Evolutionary conservation across 2,113 vertebrate species (phyloP), one percentile per base, ranked within the genome.

Genomic region (Cervus canadensis): DNA sequence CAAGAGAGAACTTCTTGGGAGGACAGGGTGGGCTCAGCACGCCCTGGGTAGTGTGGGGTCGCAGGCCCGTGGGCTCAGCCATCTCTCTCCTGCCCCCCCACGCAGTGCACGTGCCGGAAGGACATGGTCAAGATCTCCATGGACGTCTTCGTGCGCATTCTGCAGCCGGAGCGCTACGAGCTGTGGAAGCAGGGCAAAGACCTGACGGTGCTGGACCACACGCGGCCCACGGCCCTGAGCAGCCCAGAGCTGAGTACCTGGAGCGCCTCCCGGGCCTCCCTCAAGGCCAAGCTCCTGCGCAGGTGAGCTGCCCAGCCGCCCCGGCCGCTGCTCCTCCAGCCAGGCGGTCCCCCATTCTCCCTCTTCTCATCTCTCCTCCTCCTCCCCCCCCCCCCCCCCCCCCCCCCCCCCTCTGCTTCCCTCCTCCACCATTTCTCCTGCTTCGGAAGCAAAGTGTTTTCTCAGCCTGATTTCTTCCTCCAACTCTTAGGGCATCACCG

Each of bases 111-210:
- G 0, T 99, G 99, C 97, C 99, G 99, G 43, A 99, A 99, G 96
- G 99, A 99, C 98, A 99, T 99, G 99, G 99, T 99, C 97, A 99
- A 99, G 99, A 99, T 99, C 98, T 99, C 99, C 91, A 99, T 99
- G 99, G 99, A 99, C 0, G 99, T 99, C 87, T 99, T 99, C 95
- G 99, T 99, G 78, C 98, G 99, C 95, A 98, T 99, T 98, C 99
- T 99, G 95, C 99, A 99, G 97, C 99, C 99, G 0, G 99, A 99
- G 12, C 99, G 99, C 62, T 99, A 99, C 0, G 99, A 99, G 1
- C 97, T 99, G 21, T 99, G 99, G 99, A 99, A 99, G 92, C 99
- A 99, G 98, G 99, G 99, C 16, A 99, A 99, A 93, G 99, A 99
- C 97, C 95, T 88, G 1, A 98, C 99, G 0, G 97, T 99, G 45